These are phyloP conservation scores for Epistrophe eligans DNA, from an alignment of 2,888 invertebrate genomes.

Conservation along the genomic window DNA sequence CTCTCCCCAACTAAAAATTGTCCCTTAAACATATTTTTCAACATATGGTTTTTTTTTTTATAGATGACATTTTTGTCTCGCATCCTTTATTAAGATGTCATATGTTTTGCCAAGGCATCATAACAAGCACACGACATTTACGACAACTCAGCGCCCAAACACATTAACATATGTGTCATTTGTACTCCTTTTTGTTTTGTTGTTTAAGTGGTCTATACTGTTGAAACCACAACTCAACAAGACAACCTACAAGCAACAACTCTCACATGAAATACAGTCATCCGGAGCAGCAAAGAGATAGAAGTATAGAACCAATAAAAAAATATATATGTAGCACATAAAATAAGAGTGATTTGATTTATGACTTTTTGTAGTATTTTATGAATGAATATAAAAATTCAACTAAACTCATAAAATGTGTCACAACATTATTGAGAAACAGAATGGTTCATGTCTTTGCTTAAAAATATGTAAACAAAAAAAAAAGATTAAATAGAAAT, in stretches of 20 bases:
- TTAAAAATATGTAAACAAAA: background rate
- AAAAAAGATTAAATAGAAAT: background rate
- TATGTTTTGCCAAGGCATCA: constrained; percentile 56
- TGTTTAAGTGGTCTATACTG: constrained; percentile 1
- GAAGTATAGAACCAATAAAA: constrained; percentile 68
- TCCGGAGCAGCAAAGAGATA: constrained; percentile 28
- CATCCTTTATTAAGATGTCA: constrained; percentile 70
- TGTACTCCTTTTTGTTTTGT: constrained; percentile 51
- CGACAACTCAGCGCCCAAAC: constrained; percentile 62
- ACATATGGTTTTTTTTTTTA: constrained; percentile 30
- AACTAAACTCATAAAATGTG: constrained; percentile 28
- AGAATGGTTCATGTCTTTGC: constrained; percentile 12
- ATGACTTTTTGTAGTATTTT: constrained; percentile 65
- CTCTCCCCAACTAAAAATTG: background rate
- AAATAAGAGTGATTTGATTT: constrained; percentile 69
- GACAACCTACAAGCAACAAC: constrained; percentile 67
- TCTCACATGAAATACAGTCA: constrained; percentile 34
- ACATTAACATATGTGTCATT: constrained; percentile 75
- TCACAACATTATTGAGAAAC: constrained; percentile 41
- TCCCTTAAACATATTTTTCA: too few species aligned
- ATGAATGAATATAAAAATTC: constrained; percentile 71
- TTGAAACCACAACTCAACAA: constrained; percentile 74
- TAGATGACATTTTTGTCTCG: constrained; percentile 7
- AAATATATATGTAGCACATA: constrained; percentile 25
- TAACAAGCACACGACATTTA: constrained; percentile 73